Evolutionary conservation across 37 sponge, comb jelly and placozoan genomes (phyloP), one percentile per base, ranked within the genome.

Genomic region (Haliclona indistincta): DNA sequence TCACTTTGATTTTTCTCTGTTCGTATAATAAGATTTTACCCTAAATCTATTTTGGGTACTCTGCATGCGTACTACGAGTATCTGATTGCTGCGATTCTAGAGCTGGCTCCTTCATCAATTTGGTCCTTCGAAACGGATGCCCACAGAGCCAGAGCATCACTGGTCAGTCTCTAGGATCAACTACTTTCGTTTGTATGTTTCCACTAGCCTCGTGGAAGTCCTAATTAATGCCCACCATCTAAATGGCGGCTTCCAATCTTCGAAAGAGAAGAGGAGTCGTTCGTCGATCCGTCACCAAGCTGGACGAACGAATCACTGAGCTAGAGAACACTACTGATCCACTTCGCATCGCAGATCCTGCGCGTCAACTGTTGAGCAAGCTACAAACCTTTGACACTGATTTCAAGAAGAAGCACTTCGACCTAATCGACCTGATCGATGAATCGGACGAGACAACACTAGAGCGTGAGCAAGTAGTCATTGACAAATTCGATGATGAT

Each of bases 111-210:
- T 52, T 77, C 78, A 77, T 77, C 63, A 63, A 17, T 65, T 34
- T 77, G 78, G 78, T 77, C 78, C 78, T 67, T 66, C 67, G 68
- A 77, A 43, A 63, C 64, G 76, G 76, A 75, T 63, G 26, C 34
- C 22, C 45, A n/a, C 4, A 28, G 19, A 63, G 56, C 47, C 43
- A 28, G 22, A 26, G 38, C 5, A 34, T 53, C 68, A 28, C 33
- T 77, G 44, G 75, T 41, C 75, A 74, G 75, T 43, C 45, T 42
- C 45, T 74, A 60, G 43, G 38, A 5, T 56, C 20, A 11, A n/a
- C 75, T 56, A 56, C 5, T 6, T 41, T 13, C 38, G 20, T 34
- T 4, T 13, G 13, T 74, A 56, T 19, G 7, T 69, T 3, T 8
- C 6, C 5, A 5, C 30, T 44, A n/a, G 41, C 30, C 76, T 30